These are phyloP conservation scores for Lasioglossum marginatum DNA, from an alignment of 2,888 invertebrate genomes.

Conservation along the genomic window DNA sequence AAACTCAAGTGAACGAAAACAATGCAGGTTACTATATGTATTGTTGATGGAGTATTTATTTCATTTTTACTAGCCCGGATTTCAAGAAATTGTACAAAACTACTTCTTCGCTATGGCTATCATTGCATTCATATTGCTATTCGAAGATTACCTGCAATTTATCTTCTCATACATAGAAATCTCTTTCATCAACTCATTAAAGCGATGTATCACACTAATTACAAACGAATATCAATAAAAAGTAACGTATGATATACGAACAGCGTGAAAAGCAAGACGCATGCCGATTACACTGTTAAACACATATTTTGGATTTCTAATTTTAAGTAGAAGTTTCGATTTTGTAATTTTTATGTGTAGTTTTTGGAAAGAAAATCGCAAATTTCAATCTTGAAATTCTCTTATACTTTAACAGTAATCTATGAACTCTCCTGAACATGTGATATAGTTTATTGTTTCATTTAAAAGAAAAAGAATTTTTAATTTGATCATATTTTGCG, in stretches of 20 bases:
- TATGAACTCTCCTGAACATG: background rate
- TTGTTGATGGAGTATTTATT: background rate
- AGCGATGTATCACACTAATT: constrained; percentile 38
- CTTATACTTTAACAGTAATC: background rate
- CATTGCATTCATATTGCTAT: background rate
- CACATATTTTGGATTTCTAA: background rate
- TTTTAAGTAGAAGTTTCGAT: background rate
- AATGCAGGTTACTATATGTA: background rate
- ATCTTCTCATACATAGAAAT: background rate
- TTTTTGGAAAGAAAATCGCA: background rate
- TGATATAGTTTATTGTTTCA: background rate
- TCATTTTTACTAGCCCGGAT: background rate
- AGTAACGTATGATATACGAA: background rate
- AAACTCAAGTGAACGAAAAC: background rate
- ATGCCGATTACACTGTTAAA: background rate
- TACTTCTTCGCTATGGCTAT: background rate
- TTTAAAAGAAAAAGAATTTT: background rate
- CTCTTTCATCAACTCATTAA: background rate
- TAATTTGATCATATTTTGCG: too few relatives aligned
- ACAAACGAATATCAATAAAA: constrained; percentile 10
- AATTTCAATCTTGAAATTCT: background rate
- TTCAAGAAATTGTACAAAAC: background rate
- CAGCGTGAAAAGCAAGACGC: constrained; percentile 25
- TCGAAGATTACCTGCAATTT: background rate
- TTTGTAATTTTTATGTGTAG: background rate